Conservation (phyloP, 1,140 invertebrate species). For the Sesamia nonagrioides region DNA sequence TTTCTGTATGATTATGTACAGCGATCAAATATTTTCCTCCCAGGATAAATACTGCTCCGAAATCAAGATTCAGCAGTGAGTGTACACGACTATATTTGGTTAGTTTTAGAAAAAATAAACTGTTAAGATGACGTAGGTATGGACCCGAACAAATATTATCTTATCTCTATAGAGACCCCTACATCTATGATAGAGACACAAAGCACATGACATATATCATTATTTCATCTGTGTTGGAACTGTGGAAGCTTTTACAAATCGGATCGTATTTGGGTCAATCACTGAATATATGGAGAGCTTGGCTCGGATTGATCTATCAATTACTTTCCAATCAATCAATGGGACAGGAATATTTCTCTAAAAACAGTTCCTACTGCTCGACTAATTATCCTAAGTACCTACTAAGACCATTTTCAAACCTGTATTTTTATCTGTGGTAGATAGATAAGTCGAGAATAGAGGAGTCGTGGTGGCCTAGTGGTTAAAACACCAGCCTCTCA, state of each 20-base stretch:
- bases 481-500: too few species aligned
- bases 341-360: neutral
- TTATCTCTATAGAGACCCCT: too few species aligned
- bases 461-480: too few species aligned
- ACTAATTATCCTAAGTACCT: too few species aligned
- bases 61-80: neutral
- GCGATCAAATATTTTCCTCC: neutral
- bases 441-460: too few species aligned
- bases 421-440: neutral
- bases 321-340: constrained; percentile 12
- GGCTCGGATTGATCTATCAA: constrained; percentile 2
- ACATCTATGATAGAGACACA: too few species aligned
- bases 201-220: too few species aligned
- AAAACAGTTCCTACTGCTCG: too few species aligned
- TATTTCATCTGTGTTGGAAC: too few species aligned
- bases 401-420: neutral
- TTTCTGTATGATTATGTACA: neutral
- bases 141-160: too few species aligned
- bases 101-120: too few species aligned
- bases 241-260: neutral
- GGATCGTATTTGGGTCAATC: neutral
- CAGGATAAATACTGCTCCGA: neutral
- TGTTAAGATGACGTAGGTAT: too few species aligned
- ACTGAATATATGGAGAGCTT: neutral
- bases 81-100: neutral